A percentile compares a stretch with the other conserved stretches of the same genome.
Evolutionary conservation across 2,797 vertebrate species (phyloP).

Genomic region (Orientallactaga sibirica): DNA sequence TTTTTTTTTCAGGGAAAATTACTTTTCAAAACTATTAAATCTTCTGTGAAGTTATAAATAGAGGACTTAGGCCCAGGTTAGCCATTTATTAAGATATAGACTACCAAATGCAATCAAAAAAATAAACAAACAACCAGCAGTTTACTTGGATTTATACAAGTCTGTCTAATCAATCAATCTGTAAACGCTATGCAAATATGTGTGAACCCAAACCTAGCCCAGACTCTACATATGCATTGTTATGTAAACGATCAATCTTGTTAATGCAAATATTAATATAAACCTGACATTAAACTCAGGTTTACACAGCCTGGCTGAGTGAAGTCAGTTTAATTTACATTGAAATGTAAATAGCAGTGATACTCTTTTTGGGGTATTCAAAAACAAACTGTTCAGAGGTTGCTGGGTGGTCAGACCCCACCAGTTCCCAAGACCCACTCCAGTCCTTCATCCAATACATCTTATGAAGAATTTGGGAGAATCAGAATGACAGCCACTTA

Average conservation of each 20-base stretch:
- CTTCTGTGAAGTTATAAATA: slow-evolving; percentile 79
- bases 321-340: slow-evolving; percentile 74
- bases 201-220: slow-evolving; percentile 75
- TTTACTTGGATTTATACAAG: slow-evolving; percentile 79
- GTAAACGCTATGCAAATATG: slow-evolving; percentile 83
- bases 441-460: neutral
- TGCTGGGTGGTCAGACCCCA: neutral
- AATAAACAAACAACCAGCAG: slow-evolving; percentile 77
- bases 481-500: neutral
- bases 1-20: slow-evolving; percentile 69
- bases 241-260: slow-evolving; percentile 85
- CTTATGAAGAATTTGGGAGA: neutral
- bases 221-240: slow-evolving; percentile 80
- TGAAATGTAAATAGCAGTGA: slow-evolving; percentile 77
- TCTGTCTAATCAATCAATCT: slow-evolving; percentile 81
- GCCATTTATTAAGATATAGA: slow-evolving; percentile 82
- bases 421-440: neutral
- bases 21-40: slow-evolving; percentile 77
- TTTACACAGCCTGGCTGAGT: slow-evolving; percentile 79
- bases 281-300: slow-evolving; percentile 84
- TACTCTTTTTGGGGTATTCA: slow-evolving; percentile 53
- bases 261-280: slow-evolving; percentile 86
- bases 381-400: slow-evolving; percentile 63
- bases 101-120: slow-evolving; percentile 63
- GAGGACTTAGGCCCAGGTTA: slow-evolving; percentile 72